Conservation (phyloP, 1,140 invertebrate genomes). For the Zaprionus capensis region DNA sequence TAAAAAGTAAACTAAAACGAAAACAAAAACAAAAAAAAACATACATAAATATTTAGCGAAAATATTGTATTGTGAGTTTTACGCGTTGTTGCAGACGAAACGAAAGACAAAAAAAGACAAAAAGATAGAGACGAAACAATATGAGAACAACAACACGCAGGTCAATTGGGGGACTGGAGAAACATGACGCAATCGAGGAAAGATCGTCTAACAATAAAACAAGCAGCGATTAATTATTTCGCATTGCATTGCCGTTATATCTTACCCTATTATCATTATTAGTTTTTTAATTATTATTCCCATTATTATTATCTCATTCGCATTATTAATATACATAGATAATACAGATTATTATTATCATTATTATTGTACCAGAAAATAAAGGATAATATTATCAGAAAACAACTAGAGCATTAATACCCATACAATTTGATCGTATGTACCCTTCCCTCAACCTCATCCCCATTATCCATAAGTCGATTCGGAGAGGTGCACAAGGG, state of each 20-base stretch:
- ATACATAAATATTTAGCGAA: slow-evolving; percentile 81
- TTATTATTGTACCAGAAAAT: slow-evolving; percentile 45
- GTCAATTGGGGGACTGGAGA: slow-evolving; percentile 9
- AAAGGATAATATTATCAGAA: slow-evolving; percentile 24
- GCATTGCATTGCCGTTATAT: slow-evolving; percentile 6
- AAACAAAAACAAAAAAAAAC: slow-evolving; percentile 37
- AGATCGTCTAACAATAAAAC: slow-evolving; percentile 1
- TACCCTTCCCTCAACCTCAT: slow-evolving; percentile 15
- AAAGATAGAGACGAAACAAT: slow-evolving; percentile 44
- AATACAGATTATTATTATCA: slow-evolving; percentile 16
- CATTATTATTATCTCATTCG: slow-evolving; percentile 24
- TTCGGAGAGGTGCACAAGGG: slow-evolving; percentile 30
- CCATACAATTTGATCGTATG: slow-evolving; percentile 70
- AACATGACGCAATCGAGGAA: background rate
- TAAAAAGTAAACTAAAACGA: slow-evolving; percentile 63
- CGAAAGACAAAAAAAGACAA: slow-evolving; percentile 55
- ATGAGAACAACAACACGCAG: slow-evolving; percentile 29
- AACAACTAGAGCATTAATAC: slow-evolving; percentile 19
- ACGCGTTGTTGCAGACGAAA: slow-evolving; percentile 78
- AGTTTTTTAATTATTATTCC: slow-evolving; percentile 29
- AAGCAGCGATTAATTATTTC: background rate
- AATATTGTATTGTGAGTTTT: slow-evolving; percentile 83
- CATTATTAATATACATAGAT: background rate
- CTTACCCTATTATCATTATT: slow-evolving; percentile 46
- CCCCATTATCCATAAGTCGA: slow-evolving; percentile 4